These are phyloP conservation scores for Nysson spinosus DNA, from an alignment of 2,888 invertebrate species.

Conservation along the genomic window DNA sequence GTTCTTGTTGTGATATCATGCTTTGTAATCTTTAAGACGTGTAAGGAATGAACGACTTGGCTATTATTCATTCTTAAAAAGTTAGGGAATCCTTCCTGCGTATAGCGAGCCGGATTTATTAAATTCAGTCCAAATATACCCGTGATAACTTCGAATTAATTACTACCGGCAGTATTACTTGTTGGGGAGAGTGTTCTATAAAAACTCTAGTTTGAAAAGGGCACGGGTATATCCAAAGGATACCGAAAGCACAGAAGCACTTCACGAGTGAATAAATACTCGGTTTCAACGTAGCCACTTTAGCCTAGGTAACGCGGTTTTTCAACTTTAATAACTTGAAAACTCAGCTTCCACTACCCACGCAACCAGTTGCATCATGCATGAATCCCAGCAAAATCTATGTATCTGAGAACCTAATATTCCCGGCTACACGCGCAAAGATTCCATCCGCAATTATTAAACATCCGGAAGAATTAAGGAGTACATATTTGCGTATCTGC, in stretches of 20 bases:
- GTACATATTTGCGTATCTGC: too few species aligned
- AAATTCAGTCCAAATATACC: too few species aligned
- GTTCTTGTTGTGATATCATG: too few species aligned
- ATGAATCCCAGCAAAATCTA: conserved; percentile 8
- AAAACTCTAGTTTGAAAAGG: neutral
- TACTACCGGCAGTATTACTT: too few species aligned
- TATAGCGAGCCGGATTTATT: too few species aligned
- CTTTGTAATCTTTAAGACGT: too few species aligned
- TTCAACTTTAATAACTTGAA: conserved; percentile 41
- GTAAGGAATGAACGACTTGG: too few species aligned
- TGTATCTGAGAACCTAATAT: neutral
- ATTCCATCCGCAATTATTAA: neutral
- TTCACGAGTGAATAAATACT: conserved; percentile 18
- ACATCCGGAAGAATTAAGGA: too few species aligned
- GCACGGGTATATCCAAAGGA: neutral
- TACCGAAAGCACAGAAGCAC: neutral
- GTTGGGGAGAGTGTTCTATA: neutral
- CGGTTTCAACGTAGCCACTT: conserved; percentile 12
- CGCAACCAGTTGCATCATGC: conserved; percentile 21
- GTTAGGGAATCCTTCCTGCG: too few species aligned
- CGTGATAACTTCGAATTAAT: neutral
- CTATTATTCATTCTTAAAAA: too few species aligned
- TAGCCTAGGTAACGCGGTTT: conserved; percentile 22
- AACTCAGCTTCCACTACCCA: conserved; percentile 6
- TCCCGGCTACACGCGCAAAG: neutral